Conservation (phyloP, 2,888 invertebrate species). For the Exephanes ischioxanthus region DNA sequence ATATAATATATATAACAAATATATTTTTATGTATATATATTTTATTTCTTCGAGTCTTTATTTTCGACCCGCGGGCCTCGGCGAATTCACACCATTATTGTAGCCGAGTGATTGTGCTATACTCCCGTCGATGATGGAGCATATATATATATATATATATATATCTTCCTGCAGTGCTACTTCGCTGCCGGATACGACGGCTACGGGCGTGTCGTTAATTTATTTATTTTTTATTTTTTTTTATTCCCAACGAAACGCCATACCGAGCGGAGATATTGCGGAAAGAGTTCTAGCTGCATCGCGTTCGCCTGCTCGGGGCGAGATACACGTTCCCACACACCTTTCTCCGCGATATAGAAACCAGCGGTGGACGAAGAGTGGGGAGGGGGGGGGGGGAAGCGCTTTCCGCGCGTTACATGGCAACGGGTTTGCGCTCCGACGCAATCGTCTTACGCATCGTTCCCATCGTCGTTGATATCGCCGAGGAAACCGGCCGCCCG, state of each 20-base stretch:
- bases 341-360: conserved; percentile 56
- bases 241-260: conserved; percentile 59
- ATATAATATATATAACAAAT: not conserved
- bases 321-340: conserved; percentile 52
- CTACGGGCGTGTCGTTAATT: conserved; percentile 33
- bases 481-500: not conserved
- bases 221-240: not conserved
- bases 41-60: conserved; percentile 14
- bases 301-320: conserved; percentile 39
- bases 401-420: conserved; percentile 53
- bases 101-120: not conserved
- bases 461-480: not conserved
- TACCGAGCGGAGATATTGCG: conserved; percentile 61
- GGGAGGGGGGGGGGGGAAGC: conserved; percentile 13
- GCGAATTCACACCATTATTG: conserved; percentile 10
- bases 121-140: not conserved
- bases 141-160: not conserved
- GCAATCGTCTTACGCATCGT: not conserved
- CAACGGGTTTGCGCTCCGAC: conserved; percentile 33
- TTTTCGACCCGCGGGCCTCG: conserved; percentile 4
- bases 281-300: conserved; percentile 60
- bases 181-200: conserved; percentile 24
- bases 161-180: conserved; percentile 11
- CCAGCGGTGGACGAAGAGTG: not conserved
- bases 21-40: no score